Percentiles rank a stretch among this genome's conserved stretches.
Evolutionary conservation across 2,888 invertebrate species (phyloP).

Genomic region (Spisula solida): DNA sequence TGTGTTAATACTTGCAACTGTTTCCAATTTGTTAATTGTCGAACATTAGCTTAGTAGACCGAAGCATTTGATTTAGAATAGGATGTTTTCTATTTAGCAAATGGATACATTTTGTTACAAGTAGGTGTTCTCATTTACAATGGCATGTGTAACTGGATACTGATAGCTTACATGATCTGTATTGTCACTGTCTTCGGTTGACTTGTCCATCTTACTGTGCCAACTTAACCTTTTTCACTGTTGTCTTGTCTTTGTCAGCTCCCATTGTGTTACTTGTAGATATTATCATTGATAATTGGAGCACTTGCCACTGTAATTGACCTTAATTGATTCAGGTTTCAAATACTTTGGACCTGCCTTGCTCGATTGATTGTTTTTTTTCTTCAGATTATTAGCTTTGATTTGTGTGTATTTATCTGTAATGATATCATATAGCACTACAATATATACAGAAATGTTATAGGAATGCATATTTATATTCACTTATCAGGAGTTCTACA

Average conservation of each 20-base stretch:
- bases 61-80: background rate
- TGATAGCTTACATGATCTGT: background rate
- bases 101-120: background rate
- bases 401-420: too few relatives aligned
- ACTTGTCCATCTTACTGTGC: background rate
- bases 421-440: too few relatives aligned
- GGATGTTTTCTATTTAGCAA: constrained; percentile 27
- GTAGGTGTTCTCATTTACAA: background rate
- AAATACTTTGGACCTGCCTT: background rate
- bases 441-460: too few relatives aligned
- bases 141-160: background rate
- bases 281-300: background rate
- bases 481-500: too few relatives aligned
- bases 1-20: constrained; percentile 38
- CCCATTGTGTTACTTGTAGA: background rate
- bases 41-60: constrained; percentile 15
- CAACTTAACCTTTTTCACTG: constrained; percentile 8
- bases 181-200: background rate
- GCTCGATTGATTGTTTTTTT: background rate
- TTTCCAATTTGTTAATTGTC: constrained; percentile 37
- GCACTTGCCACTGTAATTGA: too few relatives aligned
- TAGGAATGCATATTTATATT: too few relatives aligned
- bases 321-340: background rate
- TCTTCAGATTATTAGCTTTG: background rate
- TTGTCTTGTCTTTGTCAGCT: constrained; percentile 6